Conservation (phyloP, 2,113 vertebrate genomes). For the Collichthys lucidus region DNA sequence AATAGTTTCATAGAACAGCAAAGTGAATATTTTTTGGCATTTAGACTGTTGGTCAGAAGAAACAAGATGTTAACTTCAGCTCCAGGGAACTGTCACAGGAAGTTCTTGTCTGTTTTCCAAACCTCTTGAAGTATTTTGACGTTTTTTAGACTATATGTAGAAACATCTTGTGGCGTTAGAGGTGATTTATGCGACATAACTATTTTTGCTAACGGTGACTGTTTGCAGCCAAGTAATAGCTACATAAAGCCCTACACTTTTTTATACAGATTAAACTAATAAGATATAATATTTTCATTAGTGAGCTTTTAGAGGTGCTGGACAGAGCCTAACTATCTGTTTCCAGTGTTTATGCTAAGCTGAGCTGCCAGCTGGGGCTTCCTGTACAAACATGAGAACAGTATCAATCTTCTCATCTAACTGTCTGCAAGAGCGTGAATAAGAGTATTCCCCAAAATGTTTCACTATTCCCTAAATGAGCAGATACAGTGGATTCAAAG, state of each 20-base stretch:
- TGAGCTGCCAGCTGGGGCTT: not conserved
- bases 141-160: no score
- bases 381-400: not conserved
- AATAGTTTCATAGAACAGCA: not conserved
- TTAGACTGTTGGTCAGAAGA: no score
- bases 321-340: not conserved
- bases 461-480: not conserved
- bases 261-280: not conserved
- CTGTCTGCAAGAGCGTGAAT: not conserved
- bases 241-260: no score
- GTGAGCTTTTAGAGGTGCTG: not conserved
- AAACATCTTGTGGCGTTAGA: not conserved
- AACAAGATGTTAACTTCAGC: not conserved
- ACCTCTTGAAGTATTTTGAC: no score
- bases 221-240: no score
- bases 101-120: no score
- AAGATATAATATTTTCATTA: not conserved
- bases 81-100: not conserved
- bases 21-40: not conserved
- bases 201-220: not conserved
- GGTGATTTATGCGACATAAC: not conserved
- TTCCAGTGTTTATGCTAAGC: not conserved
- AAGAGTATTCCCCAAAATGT: not conserved
- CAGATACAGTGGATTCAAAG: not conserved
- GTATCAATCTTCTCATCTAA: not conserved